phyloP scores from a whole-genome alignment of 2,888 invertebrate species.

The Diarsia dahlii region DNA sequence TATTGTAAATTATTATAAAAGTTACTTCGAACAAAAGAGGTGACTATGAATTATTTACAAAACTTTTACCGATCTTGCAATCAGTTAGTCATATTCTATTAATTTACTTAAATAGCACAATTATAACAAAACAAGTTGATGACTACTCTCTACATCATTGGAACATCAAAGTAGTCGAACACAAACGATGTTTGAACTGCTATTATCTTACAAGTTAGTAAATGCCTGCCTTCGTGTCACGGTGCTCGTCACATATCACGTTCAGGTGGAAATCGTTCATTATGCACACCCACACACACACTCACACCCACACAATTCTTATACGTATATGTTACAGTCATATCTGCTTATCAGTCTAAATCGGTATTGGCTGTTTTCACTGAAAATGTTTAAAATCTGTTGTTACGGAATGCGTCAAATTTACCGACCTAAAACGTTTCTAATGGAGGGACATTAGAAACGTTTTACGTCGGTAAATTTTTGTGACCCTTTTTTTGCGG shows the following conservation, averaged over 20 bases:
- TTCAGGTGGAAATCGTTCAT: slow-evolving; percentile 46
- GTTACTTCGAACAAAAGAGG: not conserved
- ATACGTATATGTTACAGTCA: not conserved
- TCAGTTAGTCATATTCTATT: not conserved
- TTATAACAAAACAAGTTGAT: not conserved
- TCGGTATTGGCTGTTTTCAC: not conserved
- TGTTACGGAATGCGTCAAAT: not conserved
- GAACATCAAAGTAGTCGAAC: not conserved
- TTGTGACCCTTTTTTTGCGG: too few relatives aligned
- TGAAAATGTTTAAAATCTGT: not conserved
- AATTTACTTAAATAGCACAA: not conserved
- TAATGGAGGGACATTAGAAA: too few relatives aligned
- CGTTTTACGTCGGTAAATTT: too few relatives aligned
- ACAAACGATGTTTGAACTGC: not conserved
- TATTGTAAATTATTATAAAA: not conserved
- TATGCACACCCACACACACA: slow-evolving; percentile 31
- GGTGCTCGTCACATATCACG: slow-evolving; percentile 25
- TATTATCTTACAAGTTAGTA: slow-evolving; percentile 6
- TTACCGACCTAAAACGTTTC: not conserved
- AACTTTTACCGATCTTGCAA: not conserved
- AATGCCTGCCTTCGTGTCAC: slow-evolving; percentile 1
- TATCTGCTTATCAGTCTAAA: not conserved
- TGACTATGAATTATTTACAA: not conserved
- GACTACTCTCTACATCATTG: not conserved
- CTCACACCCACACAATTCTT: not conserved